phyloP scores from a whole-genome alignment of 2,888 invertebrate genomes.

The Augiades crinisus region DNA sequence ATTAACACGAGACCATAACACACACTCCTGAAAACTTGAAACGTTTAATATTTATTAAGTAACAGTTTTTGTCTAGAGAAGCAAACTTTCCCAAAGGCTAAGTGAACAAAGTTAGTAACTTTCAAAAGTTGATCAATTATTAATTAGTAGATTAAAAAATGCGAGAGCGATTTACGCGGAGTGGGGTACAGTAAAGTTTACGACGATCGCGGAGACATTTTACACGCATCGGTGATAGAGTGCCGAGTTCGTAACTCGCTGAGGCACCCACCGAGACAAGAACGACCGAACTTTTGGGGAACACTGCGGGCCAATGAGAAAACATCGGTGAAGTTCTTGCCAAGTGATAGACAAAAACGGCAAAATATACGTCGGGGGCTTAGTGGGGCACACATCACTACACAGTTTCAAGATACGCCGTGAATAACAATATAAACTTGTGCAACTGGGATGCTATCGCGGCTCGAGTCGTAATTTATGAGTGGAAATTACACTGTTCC shows the following conservation, averaged over 20 bases:
- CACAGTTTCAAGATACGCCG: conserved; percentile 55
- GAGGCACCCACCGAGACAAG: conserved; percentile 63
- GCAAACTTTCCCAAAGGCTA: conserved; percentile 45
- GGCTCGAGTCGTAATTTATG: conserved; percentile 37
- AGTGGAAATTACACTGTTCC: conserved; percentile 20
- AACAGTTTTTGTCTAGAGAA: conserved; percentile 49
- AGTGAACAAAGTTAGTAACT: conserved; percentile 21
- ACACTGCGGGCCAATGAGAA: conserved; percentile 68
- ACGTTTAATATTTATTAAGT: too few species aligned
- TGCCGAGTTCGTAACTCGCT: conserved; percentile 66
- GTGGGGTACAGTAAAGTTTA: conserved; percentile 57
- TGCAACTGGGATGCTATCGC: conserved; percentile 46
- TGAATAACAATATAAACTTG: conserved; percentile 62
- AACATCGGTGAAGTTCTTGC: conserved; percentile 70
- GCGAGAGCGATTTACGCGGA: conserved; percentile 38
- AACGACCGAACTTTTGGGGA: conserved; percentile 70
- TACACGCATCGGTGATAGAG: conserved; percentile 72
- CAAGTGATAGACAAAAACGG: conserved; percentile 69
- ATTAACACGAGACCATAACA: too few species aligned
- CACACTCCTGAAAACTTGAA: too few species aligned
- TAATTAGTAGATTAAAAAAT: conserved; percentile 70
- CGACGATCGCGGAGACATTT: conserved; percentile 66
- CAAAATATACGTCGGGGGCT: conserved; percentile 60
- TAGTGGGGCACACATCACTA: conserved; percentile 59
- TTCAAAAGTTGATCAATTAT: conserved; percentile 68